A percentile compares a stretch with the other conserved stretches of the same genome.
Evolutionary conservation across 2,797 vertebrate species (phyloP).

Genomic region (Psittacula echo): DNA sequence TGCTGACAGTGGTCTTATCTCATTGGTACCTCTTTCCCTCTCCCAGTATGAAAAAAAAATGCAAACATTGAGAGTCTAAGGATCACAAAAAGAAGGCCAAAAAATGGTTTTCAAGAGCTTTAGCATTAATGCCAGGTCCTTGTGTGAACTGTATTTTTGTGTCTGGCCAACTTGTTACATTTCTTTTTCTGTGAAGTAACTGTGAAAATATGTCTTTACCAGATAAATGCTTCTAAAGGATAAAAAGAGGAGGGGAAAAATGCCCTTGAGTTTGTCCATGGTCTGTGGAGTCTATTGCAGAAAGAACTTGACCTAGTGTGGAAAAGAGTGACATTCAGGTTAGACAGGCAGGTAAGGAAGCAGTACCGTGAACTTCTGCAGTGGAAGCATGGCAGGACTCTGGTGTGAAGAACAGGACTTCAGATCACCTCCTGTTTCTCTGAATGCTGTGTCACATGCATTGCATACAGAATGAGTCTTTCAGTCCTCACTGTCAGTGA

Average conservation of each 20-base stretch:
- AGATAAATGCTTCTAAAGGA: neutral
- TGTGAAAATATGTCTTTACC: neutral
- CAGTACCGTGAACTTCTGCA: neutral
- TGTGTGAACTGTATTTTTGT: neutral
- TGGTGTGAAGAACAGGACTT: neutral
- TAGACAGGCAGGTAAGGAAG: neutral
- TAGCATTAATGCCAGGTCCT: neutral
- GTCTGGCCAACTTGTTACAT: neutral
- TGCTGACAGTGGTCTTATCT: slow-evolving; percentile 69
- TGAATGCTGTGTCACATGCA: neutral
- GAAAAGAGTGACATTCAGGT: neutral
- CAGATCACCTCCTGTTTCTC: neutral
- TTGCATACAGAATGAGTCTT: neutral
- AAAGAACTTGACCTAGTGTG: neutral
- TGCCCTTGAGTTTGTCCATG: neutral
- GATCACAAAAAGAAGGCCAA: slow-evolving; percentile 49
- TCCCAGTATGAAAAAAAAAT: slow-evolving; percentile 42
- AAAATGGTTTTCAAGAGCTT: slow-evolving; percentile 41
- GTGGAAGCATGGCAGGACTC: neutral
- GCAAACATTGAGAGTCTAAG: slow-evolving; percentile 22
- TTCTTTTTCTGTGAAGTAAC: neutral
- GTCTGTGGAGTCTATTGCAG: neutral
- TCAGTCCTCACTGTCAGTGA: neutral
- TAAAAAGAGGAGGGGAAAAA: neutral
- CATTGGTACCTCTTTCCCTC: slow-evolving; percentile 33